These are phyloP conservation scores for Resseliella maxima DNA, from an alignment of 2,888 invertebrate species.

Conservation along the genomic window DNA sequence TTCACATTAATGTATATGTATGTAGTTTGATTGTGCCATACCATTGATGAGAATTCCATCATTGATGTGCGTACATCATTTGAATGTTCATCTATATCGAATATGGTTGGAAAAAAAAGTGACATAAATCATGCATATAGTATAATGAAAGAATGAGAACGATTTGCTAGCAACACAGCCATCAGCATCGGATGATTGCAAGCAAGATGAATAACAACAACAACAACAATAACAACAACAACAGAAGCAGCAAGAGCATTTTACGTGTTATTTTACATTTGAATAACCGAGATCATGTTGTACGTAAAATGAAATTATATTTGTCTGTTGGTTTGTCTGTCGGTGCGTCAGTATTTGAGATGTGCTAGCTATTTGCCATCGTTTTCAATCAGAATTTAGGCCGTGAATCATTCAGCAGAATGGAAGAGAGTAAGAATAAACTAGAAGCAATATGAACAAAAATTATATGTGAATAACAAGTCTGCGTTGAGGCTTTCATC, in stretches of 20 bases:
- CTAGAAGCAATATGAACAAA: background rate
- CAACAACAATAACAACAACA: no score
- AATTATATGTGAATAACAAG: background rate
- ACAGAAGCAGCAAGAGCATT: background rate
- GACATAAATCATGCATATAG: constrained; percentile 2
- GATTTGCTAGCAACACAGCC: background rate
- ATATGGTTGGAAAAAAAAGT: background rate
- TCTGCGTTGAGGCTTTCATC: background rate
- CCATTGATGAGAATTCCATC: background rate
- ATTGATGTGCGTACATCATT: background rate
- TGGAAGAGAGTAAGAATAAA: background rate
- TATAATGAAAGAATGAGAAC: background rate
- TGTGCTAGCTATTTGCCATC: background rate
- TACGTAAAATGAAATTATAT: background rate
- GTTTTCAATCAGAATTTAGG: background rate
- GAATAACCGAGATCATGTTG: background rate
- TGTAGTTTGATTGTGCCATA: background rate
- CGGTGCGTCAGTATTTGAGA: background rate
- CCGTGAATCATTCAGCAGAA: background rate
- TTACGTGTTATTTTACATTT: background rate
- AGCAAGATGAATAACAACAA: no score
- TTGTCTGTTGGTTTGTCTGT: background rate
- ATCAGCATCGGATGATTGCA: no score
- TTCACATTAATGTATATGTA: no score
- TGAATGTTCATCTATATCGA: background rate